phyloP scores from a whole-genome alignment of 1,140 invertebrate species.

The Drosophila lini region DNA sequence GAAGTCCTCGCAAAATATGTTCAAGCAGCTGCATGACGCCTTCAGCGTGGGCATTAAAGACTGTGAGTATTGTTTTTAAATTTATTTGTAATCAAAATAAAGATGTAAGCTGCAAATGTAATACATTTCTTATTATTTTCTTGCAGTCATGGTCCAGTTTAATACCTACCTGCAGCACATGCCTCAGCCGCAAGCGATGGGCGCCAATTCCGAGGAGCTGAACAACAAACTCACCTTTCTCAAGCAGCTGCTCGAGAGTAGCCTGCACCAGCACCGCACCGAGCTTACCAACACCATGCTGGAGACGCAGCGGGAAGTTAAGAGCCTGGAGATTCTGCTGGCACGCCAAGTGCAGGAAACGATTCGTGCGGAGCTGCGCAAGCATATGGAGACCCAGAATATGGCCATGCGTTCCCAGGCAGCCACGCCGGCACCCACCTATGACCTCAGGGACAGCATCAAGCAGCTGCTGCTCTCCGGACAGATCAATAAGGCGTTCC shows the following conservation, averaged over 20 bases:
- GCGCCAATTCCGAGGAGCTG: constrained; percentile 65
- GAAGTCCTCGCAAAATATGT: constrained; percentile 92
- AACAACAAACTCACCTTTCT: constrained; percentile 64
- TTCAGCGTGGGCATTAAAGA: constrained; percentile 94
- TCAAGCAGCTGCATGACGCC: constrained; percentile 93
- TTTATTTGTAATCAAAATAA: background rate
- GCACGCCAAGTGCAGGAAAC: constrained; percentile 77
- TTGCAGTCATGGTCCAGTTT: constrained; percentile 85
- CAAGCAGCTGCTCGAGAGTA: constrained; percentile 72
- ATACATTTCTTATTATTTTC: background rate
- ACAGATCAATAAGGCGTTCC: constrained; percentile 94
- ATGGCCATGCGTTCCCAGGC: constrained; percentile 88
- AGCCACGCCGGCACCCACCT: constrained; percentile 87
- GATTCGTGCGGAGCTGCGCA: constrained; percentile 84
- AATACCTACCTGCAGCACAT: constrained; percentile 84
- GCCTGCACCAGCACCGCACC: constrained; percentile 68
- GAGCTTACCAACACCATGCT: constrained; percentile 72
- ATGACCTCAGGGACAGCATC: constrained; percentile 89
- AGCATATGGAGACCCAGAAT: constrained; percentile 87
- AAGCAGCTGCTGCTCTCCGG: constrained; percentile 89
- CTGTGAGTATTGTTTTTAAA: constrained; percentile 88
- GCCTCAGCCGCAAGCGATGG: constrained; percentile 64
- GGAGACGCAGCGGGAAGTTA: constrained; percentile 79
- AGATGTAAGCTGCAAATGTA: no score
- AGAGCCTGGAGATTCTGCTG: constrained; percentile 75